phyloP scores from a whole-genome alignment of 1,140 invertebrate species.

The Chrysoperla carnea region DNA sequence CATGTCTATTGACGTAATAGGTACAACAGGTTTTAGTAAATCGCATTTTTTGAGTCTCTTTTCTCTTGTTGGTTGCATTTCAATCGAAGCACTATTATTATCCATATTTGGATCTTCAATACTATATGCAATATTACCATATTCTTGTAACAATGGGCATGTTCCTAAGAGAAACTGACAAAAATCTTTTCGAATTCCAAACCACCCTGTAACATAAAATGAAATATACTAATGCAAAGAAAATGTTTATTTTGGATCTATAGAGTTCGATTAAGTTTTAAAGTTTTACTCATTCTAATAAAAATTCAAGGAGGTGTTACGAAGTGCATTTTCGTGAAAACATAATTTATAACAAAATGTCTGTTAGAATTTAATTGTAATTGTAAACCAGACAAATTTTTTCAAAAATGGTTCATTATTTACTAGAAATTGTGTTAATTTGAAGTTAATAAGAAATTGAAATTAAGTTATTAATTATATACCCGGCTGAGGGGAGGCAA shows the following conservation, averaged over 20 bases:
- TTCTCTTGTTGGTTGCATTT: conserved; percentile 39
- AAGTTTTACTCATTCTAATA: too few relatives aligned
- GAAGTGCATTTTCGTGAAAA: too few relatives aligned
- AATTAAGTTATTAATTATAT: too few relatives aligned
- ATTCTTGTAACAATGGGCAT: conserved; percentile 90
- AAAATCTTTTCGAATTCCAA: conserved; percentile 93
- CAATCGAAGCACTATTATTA: conserved; percentile 24
- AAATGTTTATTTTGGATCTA: too few relatives aligned
- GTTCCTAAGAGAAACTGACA: conserved; percentile 84
- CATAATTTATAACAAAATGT: too few relatives aligned
- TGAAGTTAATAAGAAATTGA: too few relatives aligned
- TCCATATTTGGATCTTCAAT: conserved; percentile 32
- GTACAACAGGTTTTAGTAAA: conserved; percentile 64
- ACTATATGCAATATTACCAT: conserved; percentile 94
- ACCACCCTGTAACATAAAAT: conserved; percentile 71
- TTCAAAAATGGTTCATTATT: too few relatives aligned
- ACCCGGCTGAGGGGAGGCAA: too few relatives aligned
- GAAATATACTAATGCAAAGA: conserved; percentile 8
- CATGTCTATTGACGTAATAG: conserved; percentile 73
- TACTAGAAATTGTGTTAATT: too few relatives aligned
- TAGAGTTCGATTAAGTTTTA: background rate
- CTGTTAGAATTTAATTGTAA: too few relatives aligned
- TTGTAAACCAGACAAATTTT: too few relatives aligned
- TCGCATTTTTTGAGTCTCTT: conserved; percentile 50
- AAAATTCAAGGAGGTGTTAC: too few relatives aligned